Percentiles rank a stretch among this genome's conserved stretches.
Evolutionary conservation across 2,113 vertebrate genomes (phyloP).

Genomic region (pig (Sus scrofa)): DNA sequence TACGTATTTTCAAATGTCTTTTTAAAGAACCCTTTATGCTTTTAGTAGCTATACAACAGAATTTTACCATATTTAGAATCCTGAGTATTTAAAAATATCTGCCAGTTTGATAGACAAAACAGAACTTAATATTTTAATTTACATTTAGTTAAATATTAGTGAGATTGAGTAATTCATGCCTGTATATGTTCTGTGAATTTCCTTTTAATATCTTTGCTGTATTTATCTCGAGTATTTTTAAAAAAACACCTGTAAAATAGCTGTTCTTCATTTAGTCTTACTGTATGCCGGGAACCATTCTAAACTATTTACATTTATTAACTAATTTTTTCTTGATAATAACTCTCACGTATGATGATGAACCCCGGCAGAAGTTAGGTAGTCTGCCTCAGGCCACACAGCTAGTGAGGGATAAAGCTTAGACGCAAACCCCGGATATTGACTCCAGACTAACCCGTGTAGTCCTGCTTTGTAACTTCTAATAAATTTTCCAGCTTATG

Average conservation of each 20-base stretch:
- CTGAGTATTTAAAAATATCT: conserved; percentile 1
- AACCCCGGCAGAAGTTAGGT: neutral
- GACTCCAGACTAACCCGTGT: neutral
- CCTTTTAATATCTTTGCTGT: neutral
- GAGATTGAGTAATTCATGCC: neutral
- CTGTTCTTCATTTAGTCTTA: neutral
- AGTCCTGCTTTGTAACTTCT: neutral
- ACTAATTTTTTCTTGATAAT: neutral
- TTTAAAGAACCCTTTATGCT: neutral
- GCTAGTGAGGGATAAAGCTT: neutral
- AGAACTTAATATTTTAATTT: conserved; percentile 13
- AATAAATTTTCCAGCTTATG: neutral
- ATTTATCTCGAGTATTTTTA: neutral
- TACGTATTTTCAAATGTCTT: neutral
- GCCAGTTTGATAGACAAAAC: neutral
- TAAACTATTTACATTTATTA: neutral
- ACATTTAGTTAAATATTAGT: conserved; percentile 5
- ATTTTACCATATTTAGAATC: conserved; percentile 2
- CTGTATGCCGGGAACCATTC: neutral
- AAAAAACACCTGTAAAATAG: too few species aligned
- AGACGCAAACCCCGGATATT: neutral
- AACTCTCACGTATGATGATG: neutral
- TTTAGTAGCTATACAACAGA: neutral
- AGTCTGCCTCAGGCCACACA: neutral
- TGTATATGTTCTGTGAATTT: conserved; percentile 25